These are phyloP conservation scores for Chondrilla cf. caribensis DNA, from an alignment of 37 sponge, comb jelly and placozoan genomes.

Conservation along the genomic window DNA sequence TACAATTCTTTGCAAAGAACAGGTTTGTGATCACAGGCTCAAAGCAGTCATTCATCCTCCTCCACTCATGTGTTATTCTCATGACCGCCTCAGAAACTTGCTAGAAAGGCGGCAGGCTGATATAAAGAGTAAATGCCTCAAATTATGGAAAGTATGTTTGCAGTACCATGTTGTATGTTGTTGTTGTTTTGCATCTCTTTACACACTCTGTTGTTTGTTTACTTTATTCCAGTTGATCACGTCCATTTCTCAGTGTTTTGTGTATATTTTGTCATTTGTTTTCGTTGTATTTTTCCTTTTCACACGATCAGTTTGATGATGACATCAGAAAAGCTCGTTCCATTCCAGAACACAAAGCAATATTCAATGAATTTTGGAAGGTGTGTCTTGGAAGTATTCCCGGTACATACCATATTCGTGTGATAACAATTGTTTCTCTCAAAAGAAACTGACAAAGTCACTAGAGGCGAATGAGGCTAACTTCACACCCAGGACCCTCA, in stretches of 20 bases:
- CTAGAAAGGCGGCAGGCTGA: constrained; percentile 59
- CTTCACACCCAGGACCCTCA: no score
- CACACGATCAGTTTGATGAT: constrained; percentile 52
- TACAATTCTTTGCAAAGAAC: constrained; percentile 66
- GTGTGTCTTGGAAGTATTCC: constrained; percentile 24
- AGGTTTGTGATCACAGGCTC: constrained; percentile 28
- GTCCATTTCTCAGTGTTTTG: no score
- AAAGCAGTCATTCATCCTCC: no score
- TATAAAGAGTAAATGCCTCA: constrained; percentile 53
- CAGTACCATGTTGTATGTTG: no score
- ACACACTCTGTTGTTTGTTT: no score
- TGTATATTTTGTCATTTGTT: background rate
- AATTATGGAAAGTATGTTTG: constrained; percentile 70
- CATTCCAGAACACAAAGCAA: background rate
- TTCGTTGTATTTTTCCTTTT: background rate
- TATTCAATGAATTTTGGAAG: constrained; percentile 40
- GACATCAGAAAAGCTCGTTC: constrained; percentile 29
- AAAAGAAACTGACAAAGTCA: no score
- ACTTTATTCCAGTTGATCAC: no score
- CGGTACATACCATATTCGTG: background rate
- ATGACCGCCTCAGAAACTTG: constrained; percentile 45
- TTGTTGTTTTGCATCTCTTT: no score
- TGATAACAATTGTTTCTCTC: no score
- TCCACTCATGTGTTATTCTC: background rate
- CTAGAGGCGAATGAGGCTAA: no score